Base-by-base conservation (phyloP, 2,797 vertebrate genomes). In the Parauchenoglanis ngamensis region DNA sequence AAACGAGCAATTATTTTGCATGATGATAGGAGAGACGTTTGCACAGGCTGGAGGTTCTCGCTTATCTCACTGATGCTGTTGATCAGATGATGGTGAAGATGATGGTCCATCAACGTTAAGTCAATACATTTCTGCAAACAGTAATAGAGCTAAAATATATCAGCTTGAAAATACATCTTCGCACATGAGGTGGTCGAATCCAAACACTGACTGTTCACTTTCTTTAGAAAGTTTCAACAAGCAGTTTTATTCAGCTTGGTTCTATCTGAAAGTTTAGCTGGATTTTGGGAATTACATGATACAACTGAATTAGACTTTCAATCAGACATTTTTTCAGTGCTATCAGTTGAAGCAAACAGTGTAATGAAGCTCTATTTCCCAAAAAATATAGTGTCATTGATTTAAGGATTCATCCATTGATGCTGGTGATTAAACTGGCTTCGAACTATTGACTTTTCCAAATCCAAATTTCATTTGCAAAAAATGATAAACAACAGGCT, bases 31-130 rank as follows among this genome's bases (percentile, higher is more conserved):
- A 67, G 65, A 85, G 68, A 56, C 4, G 11, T 70, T 31, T 25
- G 31, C 17, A 81, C 40, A 73, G 68, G 17, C 61, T 54, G 54
- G 25, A 12, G 61, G 68, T 46, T 73, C 31, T 81, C 17, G 61
- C 56, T 83, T 83, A 54, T 12, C 23, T 46, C 72, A 84, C 63
- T 57, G 35, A 67, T 86, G 44, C 21, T 87, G 85, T 84, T 61
- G 67, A 89, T 76, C 52, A 7, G 57, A 11, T 31, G 52, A 56
- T 81, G 13, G 15, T 35, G 0, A 68, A 35, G 28, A 68, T 17
- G 28, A 68, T 31, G 83, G 72, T 87, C 78, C 4, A 25, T 85
- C 40, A 77, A 87, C 67, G 21, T 72, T 86, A 86, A 44, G 77
- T 86, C 35, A 25, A 49, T 87, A 68, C 8, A 57, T 57, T 61